Base-by-base conservation (phyloP, 2,797 vertebrate species). In the Rhabdomys pumilio region DNA sequence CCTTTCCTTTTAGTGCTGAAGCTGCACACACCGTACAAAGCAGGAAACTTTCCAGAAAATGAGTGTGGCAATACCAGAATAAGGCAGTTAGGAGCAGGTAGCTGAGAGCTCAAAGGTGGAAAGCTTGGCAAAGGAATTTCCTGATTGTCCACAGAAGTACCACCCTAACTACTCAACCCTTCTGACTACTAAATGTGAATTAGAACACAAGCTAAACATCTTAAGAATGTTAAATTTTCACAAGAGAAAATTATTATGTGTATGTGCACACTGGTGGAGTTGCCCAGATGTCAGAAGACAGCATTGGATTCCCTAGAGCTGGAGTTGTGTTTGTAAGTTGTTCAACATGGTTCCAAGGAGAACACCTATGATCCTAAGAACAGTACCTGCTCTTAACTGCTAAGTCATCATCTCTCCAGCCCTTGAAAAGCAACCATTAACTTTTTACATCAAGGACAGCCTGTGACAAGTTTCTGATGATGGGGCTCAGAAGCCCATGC, bases 181-280 rank as follows among this genome's bases (percentile, higher is more conserved):
- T 88, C 67, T 4, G 82, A 53, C 57, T 61, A 53, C 67, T n/a
- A 61, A 11, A 65, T 47, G 53, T 86, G 26, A 13, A n/a, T 26
- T 61, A 96, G 41, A 5, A 83, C 31, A 53, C 31, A 88, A 57
- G 69, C 44, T 85, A 85, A 38, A 65, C 4, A 34, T 53, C 53
- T 72, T 80, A 26, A 72, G 14, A 81, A 81, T 47, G n/a, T 57
- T 61, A 55, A 55, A 94, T 84, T 84, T 77, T 90, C 72, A 72
- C 41, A 91, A 84, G 24, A 76, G 10, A 81, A 69, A n/a, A n/a
- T 38, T 38, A 72, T 38, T 38, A n/a, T n/a, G 67, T 31, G 38
- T 10, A 72, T 26, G 14, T 57, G 34, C 47, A 53, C 26, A 72
- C 19, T 38, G 19, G 47, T 69, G 20, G 47, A n/a, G 34, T 38